Base-by-base conservation (phyloP, 2,888 invertebrate species). In the Temnothorax ravouxi region DNA sequence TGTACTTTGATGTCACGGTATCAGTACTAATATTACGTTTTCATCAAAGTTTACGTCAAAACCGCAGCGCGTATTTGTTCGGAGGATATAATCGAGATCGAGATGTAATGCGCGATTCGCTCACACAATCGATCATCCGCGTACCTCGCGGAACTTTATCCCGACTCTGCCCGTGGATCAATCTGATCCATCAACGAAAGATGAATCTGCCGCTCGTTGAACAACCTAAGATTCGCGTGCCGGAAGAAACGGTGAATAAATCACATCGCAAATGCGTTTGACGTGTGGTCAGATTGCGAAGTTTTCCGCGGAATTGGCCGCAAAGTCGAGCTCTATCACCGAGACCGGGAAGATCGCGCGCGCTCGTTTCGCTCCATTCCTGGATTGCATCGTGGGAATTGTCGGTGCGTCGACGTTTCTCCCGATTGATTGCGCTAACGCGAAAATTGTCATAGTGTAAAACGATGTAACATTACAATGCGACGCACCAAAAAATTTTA, bases 241-340 rank as follows among this genome's bases (percentile, higher is more conserved):
- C 82, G 86, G 44, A 72, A 80, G 85, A 67, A 67, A 84, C 86
- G 84, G 82, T 69, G 87, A 91, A 92, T 92, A 92, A 92, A 92
- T 92, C 90, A 91, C 89, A 92, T 92, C 88, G 90, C 88, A 89
- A 87, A 90, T 91, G 91, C 87, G 85, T 86, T 87, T 88, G 91
- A 91, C 89, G 84, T 71, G 84, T 67, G 85, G 86, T 86, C 86
- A 90, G 86, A 92, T 91, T 92, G 89, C 87, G 75, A 91, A 92
- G 88, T 91, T 91, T 88, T 87, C 83, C 76, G 72, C 84, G 87
- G 90, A 92, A 93, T 91, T 92, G 90, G 87, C 88, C 88, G 88
- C 87, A 90, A 90, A 92, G 72, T 66, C 74, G 44, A 77, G 82
- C 77, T 85, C 77, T 44, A 85, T 87, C 84, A 83, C 90, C 85